Evolutionary conservation across 2,797 vertebrate species (phyloP), one percentile per base, ranked within the genome.

Genomic region (Cryptoblepharus egeriae): DNA sequence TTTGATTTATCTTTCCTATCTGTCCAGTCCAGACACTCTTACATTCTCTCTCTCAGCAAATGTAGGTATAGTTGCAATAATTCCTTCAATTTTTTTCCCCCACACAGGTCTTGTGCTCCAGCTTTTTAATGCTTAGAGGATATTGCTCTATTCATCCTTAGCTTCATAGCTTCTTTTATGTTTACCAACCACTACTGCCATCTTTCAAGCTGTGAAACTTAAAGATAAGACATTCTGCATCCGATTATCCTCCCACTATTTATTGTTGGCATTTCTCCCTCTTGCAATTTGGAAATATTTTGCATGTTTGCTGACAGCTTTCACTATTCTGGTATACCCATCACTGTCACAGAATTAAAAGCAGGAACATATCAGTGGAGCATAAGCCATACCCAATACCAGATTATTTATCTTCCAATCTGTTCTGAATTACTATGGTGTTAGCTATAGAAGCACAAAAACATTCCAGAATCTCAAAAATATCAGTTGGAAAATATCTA

Each of bases 71-170:
- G 86, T 93, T 91, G 91, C 86, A 92, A 91, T 94, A 92, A 93
- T 88, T 94, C 89, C 87, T 88, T 58, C 92, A 90, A 5, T 92
- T 92, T 90, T 89, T 92, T 93, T 42, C 39, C n/a, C n/a, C n/a
- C 64, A 76, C 83, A 90, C 32, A 30, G 87, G 84, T 90, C 91
- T 90, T 84, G 86, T 90, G 91, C 90, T 93, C 92, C 88, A 93
- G 86, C 90, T 92, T 77, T 88, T 94, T 88, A 88, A 88, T 92
- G 89, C 92, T 95, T 93, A 92, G 91, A 93, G 91, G 92, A 94
- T 91, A 94, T 91, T 93, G 86, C 90, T 93, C 90, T 92, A 94
- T 94, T 95, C 93, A 93, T 94, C 92, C 91, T 93, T 88, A 88
- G 90, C 87, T 92, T 91, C 91, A 90, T 85, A 81, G 86, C 86